Base-by-base conservation (phyloP, 2,797 vertebrate species). In the Pangasius mekongensis region DNA sequence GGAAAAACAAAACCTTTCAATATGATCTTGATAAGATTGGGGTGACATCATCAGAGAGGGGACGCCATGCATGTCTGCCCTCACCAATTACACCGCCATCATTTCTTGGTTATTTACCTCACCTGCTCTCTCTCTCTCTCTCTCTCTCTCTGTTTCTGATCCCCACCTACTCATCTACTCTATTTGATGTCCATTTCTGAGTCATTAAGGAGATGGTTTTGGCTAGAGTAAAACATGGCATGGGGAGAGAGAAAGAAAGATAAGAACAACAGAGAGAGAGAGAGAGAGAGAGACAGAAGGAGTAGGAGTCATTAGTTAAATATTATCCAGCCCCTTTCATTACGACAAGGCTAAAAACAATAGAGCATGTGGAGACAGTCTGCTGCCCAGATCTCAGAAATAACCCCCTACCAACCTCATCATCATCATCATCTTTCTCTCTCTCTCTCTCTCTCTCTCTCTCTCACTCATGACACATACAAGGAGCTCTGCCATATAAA, bases 301-400 rank as follows among this genome's bases (percentile, higher is more conserved):
- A 93, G 93, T 90, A 92, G 91, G 91, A 93, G 92, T 93, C 94
- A 95, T 95, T 95, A 95, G 95, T 96, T 96, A 95, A 96, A 95
- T 94, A 95, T 96, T 94, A 95, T 93, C 94, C 94, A 94, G 93
- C 89, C 94, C 95, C 93, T 93, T 92, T 90, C 93, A 92, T 93
- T 94, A 92, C 92, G 89, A 91, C 86, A 90, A 86, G 90, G 92
- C 91, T 90, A 76, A 91, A 91, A 91, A 90, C 89, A 92, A 89
- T 90, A 86, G 74, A 84, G 76, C 87, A 85, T 91, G 90, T 87
- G 87, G 82, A 87, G 56, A 86, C 84, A 36, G 74, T 47, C 84
- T 82, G 78, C 87, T 88, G 78, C 54, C 80, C 60, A 84, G 87
- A 84, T 54, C 60, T 52, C 90, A 92, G 91, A 91, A 86, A 82